Conservation (phyloP, 2,888 invertebrate species). For the Copidosoma aretas region DNA sequence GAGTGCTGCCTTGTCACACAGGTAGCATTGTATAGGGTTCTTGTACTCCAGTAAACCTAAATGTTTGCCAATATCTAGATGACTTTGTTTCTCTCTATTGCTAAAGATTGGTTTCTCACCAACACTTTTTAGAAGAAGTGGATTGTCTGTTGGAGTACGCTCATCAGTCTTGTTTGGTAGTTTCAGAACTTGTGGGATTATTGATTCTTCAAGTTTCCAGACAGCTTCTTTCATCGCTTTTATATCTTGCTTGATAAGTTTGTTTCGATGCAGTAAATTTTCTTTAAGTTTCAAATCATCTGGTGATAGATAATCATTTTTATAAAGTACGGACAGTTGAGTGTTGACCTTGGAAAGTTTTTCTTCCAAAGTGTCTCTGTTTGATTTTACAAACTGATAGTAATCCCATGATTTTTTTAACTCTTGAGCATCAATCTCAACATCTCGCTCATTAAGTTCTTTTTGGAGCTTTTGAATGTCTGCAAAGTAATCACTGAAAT, state of each 20-base stretch:
- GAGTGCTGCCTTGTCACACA: slow-evolving; percentile 73
- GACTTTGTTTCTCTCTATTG: slow-evolving; percentile 51
- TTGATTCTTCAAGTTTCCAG: slow-evolving; percentile 78
- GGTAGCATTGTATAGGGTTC: slow-evolving; percentile 69
- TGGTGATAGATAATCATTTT: slow-evolving; percentile 48
- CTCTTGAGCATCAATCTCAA: slow-evolving; percentile 66
- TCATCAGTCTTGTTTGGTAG: slow-evolving; percentile 76
- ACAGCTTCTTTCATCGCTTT: slow-evolving; percentile 69
- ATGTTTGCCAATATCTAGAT: slow-evolving; percentile 67
- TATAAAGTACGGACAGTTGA: slow-evolving; percentile 62
- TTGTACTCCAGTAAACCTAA: slow-evolving; percentile 67
- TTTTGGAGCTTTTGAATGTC: slow-evolving; percentile 64
- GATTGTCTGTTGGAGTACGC: slow-evolving; percentile 65
- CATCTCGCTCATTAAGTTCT: slow-evolving; percentile 67
- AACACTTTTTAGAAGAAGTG: slow-evolving; percentile 44
- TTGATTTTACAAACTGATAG: slow-evolving; percentile 67
- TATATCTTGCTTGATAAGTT: slow-evolving; percentile 69
- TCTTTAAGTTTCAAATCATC: slow-evolving; percentile 62
- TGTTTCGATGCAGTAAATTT: slow-evolving; percentile 67
- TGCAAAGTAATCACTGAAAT: slow-evolving; percentile 68
- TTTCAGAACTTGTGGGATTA: slow-evolving; percentile 70
- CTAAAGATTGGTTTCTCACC: slow-evolving; percentile 38
- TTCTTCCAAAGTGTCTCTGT: slow-evolving; percentile 65
- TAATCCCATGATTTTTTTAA: slow-evolving; percentile 70
- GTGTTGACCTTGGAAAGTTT: slow-evolving; percentile 65